Conservation (phyloP, 2,797 vertebrate genomes). For the Erpetoichthys calabaricus region DNA sequence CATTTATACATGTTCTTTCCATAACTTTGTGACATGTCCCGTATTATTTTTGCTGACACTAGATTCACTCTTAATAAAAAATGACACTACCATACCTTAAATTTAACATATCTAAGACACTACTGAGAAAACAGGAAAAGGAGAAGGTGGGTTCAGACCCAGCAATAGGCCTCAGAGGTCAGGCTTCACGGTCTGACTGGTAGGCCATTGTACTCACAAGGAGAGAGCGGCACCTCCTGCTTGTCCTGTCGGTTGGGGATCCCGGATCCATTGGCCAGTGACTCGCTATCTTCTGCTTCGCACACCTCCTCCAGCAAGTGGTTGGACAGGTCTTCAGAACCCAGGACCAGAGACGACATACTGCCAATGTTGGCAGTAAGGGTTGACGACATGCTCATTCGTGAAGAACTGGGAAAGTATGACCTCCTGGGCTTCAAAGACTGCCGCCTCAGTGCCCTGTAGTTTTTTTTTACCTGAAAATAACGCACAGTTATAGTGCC, state of each 20-base stretch:
- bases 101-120: too few relatives aligned
- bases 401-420: slow-evolving; percentile 21
- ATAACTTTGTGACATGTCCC: too few relatives aligned
- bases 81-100: too few relatives aligned
- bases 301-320: slow-evolving; percentile 14
- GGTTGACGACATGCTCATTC: slow-evolving; percentile 32
- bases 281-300: slow-evolving; percentile 29
- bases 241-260: slow-evolving; percentile 22
- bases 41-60: too few relatives aligned
- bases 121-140: too few relatives aligned
- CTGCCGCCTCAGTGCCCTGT: slow-evolving; percentile 13
- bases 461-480: slow-evolving; percentile 24
- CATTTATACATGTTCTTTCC: too few relatives aligned
- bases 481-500: too few relatives aligned
- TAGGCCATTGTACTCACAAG: slow-evolving; percentile 32
- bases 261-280: slow-evolving; percentile 8
- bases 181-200: background rate
- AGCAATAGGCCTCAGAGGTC: too few relatives aligned
- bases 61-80: too few relatives aligned
- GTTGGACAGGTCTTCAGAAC: slow-evolving; percentile 24
- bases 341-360: slow-evolving; percentile 26
- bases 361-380: slow-evolving; percentile 30
- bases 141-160: too few relatives aligned
- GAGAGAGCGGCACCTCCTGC: slow-evolving; percentile 26
- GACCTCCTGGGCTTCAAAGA: slow-evolving; percentile 20